These are phyloP conservation scores for Molossus molossus DNA, from an alignment of 2,797 vertebrate species.

Conservation along the genomic window DNA sequence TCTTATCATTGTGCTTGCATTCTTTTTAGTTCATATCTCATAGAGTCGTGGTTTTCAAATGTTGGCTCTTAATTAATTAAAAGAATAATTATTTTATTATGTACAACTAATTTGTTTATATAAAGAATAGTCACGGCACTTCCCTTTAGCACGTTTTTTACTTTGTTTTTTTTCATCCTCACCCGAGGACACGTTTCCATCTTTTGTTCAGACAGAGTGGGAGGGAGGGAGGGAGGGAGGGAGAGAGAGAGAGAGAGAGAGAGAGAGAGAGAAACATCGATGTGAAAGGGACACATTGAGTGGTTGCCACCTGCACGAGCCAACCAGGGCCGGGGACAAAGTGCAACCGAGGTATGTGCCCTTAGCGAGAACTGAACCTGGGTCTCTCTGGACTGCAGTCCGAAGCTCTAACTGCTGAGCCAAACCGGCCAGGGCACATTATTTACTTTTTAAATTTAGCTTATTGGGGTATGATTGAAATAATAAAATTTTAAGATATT, in stretches of 20 bases:
- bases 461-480: conserved; percentile 2
- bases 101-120: not conserved
- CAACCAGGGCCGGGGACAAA: too few species aligned
- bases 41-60: conserved; percentile 46
- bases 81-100: conserved; percentile 26
- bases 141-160: not conserved
- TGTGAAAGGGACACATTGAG: too few species aligned
- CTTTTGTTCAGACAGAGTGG: too few species aligned
- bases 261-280: too few species aligned
- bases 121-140: conserved; percentile 3
- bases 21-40: conserved; percentile 40
- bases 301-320: too few species aligned
- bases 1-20: not conserved
- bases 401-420: too few species aligned
- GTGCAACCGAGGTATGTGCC: too few species aligned
- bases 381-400: too few species aligned
- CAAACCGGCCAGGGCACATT: not conserved
- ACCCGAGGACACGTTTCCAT: too few species aligned
- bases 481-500: conserved; percentile 2
- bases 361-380: too few species aligned
- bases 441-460: not conserved
- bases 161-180: not conserved
- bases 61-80: not conserved
- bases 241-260: too few species aligned
- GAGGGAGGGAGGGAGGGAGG: too few species aligned